A percentile compares a stretch with the other conserved stretches of the same genome.
Evolutionary conservation across 1,140 invertebrate genomes (phyloP).

Genomic region (Drosophila lacertosa): DNA sequence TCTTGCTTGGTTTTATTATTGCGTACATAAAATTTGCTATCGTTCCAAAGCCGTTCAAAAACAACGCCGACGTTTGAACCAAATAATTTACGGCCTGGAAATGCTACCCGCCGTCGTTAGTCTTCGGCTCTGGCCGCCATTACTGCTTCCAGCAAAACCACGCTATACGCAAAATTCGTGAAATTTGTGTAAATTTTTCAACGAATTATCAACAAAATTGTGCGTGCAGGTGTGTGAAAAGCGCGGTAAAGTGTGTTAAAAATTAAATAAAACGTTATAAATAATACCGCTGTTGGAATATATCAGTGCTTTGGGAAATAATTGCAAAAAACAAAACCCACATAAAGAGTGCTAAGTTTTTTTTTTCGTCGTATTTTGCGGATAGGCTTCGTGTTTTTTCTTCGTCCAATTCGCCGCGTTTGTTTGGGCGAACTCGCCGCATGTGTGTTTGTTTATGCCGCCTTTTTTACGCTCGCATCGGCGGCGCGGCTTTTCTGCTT

Average conservation of each 20-base stretch:
- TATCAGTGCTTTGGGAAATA: constrained; percentile 28
- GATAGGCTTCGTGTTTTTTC: constrained; percentile 70
- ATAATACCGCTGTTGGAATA: constrained; percentile 33
- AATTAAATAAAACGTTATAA: constrained; percentile 33
- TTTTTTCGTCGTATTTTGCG: constrained; percentile 75
- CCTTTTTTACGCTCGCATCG: constrained; percentile 68
- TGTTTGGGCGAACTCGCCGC: constrained; percentile 75
- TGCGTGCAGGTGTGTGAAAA: constrained; percentile 63
- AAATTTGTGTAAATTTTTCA: constrained; percentile 72
- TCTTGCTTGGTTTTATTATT: neutral
- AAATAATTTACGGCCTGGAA: constrained; percentile 49
- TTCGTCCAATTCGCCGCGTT: constrained; percentile 72
- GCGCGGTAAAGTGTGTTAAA: constrained; percentile 67
- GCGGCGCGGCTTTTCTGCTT: constrained; percentile 53
- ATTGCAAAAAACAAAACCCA: constrained; percentile 74
- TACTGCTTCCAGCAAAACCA: constrained; percentile 82
- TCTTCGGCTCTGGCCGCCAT: constrained; percentile 79
- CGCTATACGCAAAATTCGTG: constrained; percentile 78
- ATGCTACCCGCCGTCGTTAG: constrained; percentile 61
- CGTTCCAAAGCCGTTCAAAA: constrained; percentile 19
- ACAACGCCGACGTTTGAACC: constrained; percentile 39
- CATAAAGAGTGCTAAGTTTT: constrained; percentile 70
- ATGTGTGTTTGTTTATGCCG: constrained; percentile 81
- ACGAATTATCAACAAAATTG: constrained; percentile 78
- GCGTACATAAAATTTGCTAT: constrained; percentile 16